These are phyloP conservation scores for Diploptera punctata DNA, from an alignment of 2,888 invertebrate species.

Conservation along the genomic window DNA sequence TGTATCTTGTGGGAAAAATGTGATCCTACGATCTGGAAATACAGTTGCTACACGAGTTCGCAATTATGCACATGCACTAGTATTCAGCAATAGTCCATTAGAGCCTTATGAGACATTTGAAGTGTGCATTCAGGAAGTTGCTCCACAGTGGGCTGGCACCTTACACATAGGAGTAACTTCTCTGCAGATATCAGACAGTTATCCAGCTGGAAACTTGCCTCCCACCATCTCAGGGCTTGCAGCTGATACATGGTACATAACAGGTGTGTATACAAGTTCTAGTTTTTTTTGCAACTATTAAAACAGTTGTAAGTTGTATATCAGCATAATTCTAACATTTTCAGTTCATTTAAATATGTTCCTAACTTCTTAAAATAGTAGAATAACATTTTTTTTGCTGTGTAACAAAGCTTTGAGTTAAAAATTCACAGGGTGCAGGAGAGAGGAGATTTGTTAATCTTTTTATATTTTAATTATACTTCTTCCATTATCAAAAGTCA, in stretches of 20 bases:
- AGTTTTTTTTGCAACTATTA: too few relatives aligned
- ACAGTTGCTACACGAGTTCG: slow-evolving; percentile 67
- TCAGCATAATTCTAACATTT: too few relatives aligned
- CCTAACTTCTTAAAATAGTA: too few relatives aligned
- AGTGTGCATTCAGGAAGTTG: slow-evolving; percentile 63
- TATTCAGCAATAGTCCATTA: slow-evolving; percentile 76
- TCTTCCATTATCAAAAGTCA: too few relatives aligned
- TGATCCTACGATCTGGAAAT: slow-evolving; percentile 71
- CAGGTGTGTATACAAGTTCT: slow-evolving; percentile 60
- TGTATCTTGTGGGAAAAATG: slow-evolving; percentile 67
- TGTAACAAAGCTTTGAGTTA: too few relatives aligned
- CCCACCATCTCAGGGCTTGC: slow-evolving; percentile 69
- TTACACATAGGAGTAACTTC: slow-evolving; percentile 79
- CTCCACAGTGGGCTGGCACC: slow-evolving; percentile 72
- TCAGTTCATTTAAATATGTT: too few relatives aligned
- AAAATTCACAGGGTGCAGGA: too few relatives aligned
- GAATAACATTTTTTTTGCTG: too few relatives aligned
- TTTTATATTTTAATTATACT: too few relatives aligned
- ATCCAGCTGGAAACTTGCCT: slow-evolving; percentile 66
- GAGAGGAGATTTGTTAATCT: too few relatives aligned
- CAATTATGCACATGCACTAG: slow-evolving; percentile 65
- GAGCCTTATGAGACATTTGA: slow-evolving; percentile 81
- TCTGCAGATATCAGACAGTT: slow-evolving; percentile 63
- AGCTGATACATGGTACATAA: slow-evolving; percentile 72
- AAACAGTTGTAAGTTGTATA: too few relatives aligned